Evolutionary conservation across 2,888 invertebrate species (phyloP), one percentile per base, ranked within the genome.

Genomic region (Xanthia togata): DNA sequence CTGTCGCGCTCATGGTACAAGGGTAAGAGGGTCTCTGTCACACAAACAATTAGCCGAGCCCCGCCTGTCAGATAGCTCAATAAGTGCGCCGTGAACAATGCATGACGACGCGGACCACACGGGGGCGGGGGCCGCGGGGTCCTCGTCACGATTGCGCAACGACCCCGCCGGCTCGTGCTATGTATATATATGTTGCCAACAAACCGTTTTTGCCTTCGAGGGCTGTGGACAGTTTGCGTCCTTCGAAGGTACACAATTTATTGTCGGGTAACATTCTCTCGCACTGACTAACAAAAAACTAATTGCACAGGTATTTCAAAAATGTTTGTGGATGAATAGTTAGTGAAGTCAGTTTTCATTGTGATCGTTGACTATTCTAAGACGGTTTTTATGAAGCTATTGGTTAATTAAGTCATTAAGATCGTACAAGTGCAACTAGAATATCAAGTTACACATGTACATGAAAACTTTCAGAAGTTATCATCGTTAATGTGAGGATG

Each of bases 11-110:
- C 55, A 31, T 55, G 38, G 57, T 12, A 23, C 38, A 8, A 26
- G 23, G 11, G 67, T 83, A 60, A 69, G n/a, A 59, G 35, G 76
- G 82, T 92, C 91, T 77, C 92, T 67, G 74, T 91, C 88, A 12
- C 76, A 63, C 89, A 50, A 75, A 93, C 94, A 93, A 94, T 94
- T 94, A 94, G 93, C 83, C 90, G 84, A 78, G 89, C 87, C 88
- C 89, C 91, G 89, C 90, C 90, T 89, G 91, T 87, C 88, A 89
- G 87, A 90, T 86, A 87, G 85, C 90, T 91, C 90, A 89, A 91
- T 89, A 90, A 83, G 68, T 65, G 78, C 81, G 31, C 65, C 35
- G 71, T 47, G 60, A 60, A 81, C 81, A 73, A 76, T 81, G 70
- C 70, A n/a, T 12, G 73, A 23, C 44, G 76, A 35, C 38, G 73